phyloP scores from a whole-genome alignment of 2,113 vertebrate genomes.

The Ammospiza caudacuta region DNA sequence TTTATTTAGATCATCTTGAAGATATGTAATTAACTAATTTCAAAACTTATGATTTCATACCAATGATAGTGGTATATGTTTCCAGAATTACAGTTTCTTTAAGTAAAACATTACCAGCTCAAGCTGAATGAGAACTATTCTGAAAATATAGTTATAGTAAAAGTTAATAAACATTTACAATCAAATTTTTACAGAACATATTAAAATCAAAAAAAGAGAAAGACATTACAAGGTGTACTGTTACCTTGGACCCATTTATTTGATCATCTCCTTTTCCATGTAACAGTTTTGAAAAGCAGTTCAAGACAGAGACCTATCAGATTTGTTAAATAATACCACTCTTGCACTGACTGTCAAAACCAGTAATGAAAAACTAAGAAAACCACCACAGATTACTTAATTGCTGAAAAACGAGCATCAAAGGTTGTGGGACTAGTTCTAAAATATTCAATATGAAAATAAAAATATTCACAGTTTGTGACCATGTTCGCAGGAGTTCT shows the following conservation, averaged over 20 bases:
- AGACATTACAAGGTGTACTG: neutral
- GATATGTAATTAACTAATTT: neutral
- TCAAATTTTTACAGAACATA: neutral
- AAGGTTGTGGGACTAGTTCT: neutral
- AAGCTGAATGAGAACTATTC: neutral
- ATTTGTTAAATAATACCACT: neutral
- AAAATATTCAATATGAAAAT: neutral
- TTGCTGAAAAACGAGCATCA: neutral
- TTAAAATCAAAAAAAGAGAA: neutral
- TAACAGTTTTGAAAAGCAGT: neutral
- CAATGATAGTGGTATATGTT: neutral
- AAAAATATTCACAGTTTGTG: neutral
- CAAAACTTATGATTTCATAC: neutral
- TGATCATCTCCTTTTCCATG: neutral
- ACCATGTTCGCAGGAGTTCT: too few species aligned
- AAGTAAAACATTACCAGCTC: neutral
- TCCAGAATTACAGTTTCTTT: neutral
- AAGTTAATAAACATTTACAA: neutral
- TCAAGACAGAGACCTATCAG: neutral
- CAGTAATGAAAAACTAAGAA: neutral
- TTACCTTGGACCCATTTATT: neutral
- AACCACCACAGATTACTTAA: neutral
- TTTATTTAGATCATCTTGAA: neutral
- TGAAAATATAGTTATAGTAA: neutral
- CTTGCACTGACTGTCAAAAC: neutral